Conservation (phyloP, 2,797 vertebrate genomes). For the Myotis planiceps region DNA sequence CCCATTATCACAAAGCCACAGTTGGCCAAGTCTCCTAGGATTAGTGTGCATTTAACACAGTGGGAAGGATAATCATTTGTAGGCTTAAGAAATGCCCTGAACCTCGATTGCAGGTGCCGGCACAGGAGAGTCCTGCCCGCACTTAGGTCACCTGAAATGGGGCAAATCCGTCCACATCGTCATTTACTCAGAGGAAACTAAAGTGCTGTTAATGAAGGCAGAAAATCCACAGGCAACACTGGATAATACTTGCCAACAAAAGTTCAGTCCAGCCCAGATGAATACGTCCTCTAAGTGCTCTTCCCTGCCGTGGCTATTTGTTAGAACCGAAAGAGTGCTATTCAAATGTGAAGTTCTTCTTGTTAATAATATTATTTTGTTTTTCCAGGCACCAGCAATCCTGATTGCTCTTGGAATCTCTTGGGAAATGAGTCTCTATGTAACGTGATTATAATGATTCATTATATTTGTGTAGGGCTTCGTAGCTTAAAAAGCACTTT, state of each 20-base stretch:
- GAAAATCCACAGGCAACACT: slow-evolving; percentile 42
- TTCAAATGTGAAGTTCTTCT: slow-evolving; percentile 12
- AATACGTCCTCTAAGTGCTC: slow-evolving; percentile 18
- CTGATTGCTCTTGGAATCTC: slow-evolving; percentile 59
- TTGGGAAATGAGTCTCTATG: slow-evolving; percentile 55
- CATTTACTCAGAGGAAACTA: slow-evolving; percentile 63
- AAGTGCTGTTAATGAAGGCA: slow-evolving; percentile 61
- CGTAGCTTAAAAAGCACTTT: slow-evolving; percentile 68
- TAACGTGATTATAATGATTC: slow-evolving; percentile 75
- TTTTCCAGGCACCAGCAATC: slow-evolving; percentile 56
- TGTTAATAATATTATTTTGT: slow-evolving; percentile 65
- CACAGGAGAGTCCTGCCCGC: not conserved
- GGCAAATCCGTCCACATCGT: slow-evolving; percentile 61
- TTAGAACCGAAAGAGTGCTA: slow-evolving; percentile 11
- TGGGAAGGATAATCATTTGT: slow-evolving; percentile 52
- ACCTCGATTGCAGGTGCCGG: slow-evolving; percentile 51
- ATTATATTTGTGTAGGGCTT: slow-evolving; percentile 72
- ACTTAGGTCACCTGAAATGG: slow-evolving; percentile 58
- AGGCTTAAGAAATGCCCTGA: slow-evolving; percentile 56
- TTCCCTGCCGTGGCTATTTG: not conserved
- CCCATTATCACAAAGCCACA: slow-evolving; percentile 74
- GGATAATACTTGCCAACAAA: slow-evolving; percentile 53
- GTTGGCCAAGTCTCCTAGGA: slow-evolving; percentile 53
- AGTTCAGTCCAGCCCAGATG: not conserved
- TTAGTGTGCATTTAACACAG: slow-evolving; percentile 72